Percentiles rank a stretch among this genome's conserved stretches.
Conservation (phyloP, 2,113 vertebrate species). For the Grus americana region DNA sequence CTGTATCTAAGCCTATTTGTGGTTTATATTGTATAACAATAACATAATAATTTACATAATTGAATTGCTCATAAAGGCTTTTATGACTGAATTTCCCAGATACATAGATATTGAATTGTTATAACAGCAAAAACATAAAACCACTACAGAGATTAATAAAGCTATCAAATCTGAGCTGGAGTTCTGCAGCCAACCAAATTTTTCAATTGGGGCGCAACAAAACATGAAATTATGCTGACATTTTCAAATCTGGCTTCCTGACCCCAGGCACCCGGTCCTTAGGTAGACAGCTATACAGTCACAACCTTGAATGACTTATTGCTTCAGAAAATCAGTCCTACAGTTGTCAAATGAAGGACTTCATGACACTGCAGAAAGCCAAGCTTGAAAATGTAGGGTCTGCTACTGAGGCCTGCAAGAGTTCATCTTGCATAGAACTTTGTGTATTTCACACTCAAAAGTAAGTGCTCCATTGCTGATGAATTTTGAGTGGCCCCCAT, state of each 20-base stretch:
- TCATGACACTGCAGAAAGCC: neutral
- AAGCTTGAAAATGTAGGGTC: neutral
- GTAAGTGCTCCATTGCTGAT: neutral
- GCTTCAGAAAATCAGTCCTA: neutral
- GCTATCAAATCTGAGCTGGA: neutral
- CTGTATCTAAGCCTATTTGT: neutral
- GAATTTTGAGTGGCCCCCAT: neutral
- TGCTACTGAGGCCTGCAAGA: neutral
- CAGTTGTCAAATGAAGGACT: neutral
- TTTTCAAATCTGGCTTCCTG: neutral
- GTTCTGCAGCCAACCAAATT: neutral
- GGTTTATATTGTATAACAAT: neutral
- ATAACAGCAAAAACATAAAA: neutral
- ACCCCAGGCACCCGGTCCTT: neutral
- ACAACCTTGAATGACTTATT: neutral
- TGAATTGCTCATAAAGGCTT: neutral
- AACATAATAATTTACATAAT: neutral
- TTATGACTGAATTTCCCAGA: neutral
- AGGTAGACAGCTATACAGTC: neutral
- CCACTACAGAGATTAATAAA: neutral
- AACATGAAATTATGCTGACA: neutral
- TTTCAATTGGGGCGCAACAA: neutral
- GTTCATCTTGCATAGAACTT: accelerated
- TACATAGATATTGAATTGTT: neutral
- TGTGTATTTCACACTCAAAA: neutral